Evolutionary conservation across 2,797 vertebrate genomes (phyloP).

Genomic region (Sebastes elongatus): DNA sequence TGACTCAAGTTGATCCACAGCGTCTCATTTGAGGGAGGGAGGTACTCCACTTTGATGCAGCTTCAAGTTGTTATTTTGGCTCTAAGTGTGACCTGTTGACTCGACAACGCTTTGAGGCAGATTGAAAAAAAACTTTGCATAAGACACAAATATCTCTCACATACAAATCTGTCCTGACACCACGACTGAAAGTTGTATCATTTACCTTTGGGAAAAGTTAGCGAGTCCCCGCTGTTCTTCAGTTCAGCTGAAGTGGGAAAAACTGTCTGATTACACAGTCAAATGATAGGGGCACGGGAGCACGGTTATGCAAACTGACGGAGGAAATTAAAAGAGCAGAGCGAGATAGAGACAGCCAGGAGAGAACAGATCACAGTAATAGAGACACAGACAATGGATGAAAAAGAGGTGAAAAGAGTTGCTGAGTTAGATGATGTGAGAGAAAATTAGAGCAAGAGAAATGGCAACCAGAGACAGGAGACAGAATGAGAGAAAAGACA

Average conservation of each 20-base stretch:
- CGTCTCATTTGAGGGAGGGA: background rate
- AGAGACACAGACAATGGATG: background rate
- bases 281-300: background rate
- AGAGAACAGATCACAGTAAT: background rate
- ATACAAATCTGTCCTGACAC: background rate
- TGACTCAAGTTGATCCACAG: background rate
- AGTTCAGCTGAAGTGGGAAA: background rate
- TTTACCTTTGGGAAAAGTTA: background rate
- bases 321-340: background rate
- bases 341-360: background rate
- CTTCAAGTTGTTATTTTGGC: background rate
- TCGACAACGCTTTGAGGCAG: background rate
- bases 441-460: conserved; percentile 17
- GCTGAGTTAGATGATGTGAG: background rate
- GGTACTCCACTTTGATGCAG: background rate
- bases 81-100: background rate
- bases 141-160: background rate
- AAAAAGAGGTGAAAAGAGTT: background rate
- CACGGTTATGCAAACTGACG: background rate
- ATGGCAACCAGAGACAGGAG: conserved; percentile 8
- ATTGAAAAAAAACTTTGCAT: background rate
- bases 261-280: background rate
- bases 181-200: no score
- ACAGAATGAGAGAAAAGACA: conserved; percentile 13
- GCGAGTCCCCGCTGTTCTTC: background rate